phyloP scores from a whole-genome alignment of 2,888 invertebrate species.

The Leucophora obtusa region DNA sequence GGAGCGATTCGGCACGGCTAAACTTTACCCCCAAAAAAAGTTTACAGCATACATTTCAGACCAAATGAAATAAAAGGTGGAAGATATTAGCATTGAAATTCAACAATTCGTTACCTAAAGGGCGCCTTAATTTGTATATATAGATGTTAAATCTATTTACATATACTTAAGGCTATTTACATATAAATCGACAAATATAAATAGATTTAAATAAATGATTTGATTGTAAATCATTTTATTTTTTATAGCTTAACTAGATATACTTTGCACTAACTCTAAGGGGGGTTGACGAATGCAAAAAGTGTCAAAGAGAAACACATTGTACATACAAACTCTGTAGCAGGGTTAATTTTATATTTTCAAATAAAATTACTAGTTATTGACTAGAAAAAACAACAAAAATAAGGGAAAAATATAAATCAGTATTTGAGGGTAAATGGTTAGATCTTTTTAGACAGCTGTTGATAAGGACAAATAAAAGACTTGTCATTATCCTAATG shows the following conservation, averaged over 20 bases:
- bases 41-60: too few relatives aligned
- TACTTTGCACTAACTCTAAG: neutral
- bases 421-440: slow-evolving; percentile 9
- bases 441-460: neutral
- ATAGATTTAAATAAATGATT: slow-evolving; percentile 63
- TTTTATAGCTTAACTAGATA: slow-evolving; percentile 27
- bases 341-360: slow-evolving; percentile 48
- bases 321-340: neutral
- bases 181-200: slow-evolving; percentile 46
- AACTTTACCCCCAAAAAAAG: too few relatives aligned
- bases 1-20: too few relatives aligned
- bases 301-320: neutral
- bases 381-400: neutral
- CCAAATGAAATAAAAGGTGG: too few relatives aligned
- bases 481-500: slow-evolving; percentile 41
- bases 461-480: slow-evolving; percentile 39
- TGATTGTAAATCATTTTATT: slow-evolving; percentile 62
- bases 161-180: slow-evolving; percentile 60
- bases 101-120: too few relatives aligned
- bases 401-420: neutral
- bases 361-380: slow-evolving; percentile 48
- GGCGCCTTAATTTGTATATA: slow-evolving; percentile 5
- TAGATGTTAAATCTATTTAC: slow-evolving; percentile 47
- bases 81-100: too few relatives aligned
- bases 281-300: neutral